These are phyloP conservation scores for Nomada goodeniana DNA, from an alignment of 2,888 invertebrate genomes.

Conservation along the genomic window DNA sequence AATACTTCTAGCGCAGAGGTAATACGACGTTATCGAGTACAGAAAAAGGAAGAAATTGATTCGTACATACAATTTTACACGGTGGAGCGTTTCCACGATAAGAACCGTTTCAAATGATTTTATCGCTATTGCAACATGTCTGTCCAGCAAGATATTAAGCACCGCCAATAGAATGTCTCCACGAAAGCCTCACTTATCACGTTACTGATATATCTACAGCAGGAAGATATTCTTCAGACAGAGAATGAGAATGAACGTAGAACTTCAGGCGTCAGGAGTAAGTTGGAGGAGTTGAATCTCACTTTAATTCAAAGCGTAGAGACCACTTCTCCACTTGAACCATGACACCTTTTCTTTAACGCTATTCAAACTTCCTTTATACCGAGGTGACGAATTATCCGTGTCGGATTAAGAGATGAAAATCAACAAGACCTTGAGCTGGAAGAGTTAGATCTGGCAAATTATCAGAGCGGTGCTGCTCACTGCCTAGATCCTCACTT, in stretches of 20 bases:
- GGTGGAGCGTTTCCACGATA: conserved; percentile 16
- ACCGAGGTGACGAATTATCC: neutral
- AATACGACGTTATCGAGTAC: neutral
- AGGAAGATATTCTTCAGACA: conserved; percentile 20
- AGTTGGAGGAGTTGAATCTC: conserved; percentile 93
- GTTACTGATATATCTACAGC: conserved; percentile 12
- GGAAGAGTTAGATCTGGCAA: conserved; percentile 92
- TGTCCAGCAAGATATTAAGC: conserved; percentile 37
- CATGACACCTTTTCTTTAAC: conserved; percentile 75
- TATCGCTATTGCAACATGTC: conserved; percentile 31
- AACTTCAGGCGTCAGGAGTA: conserved; percentile 84
- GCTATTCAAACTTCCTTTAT: neutral
- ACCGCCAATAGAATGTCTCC: conserved; percentile 37
- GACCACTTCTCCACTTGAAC: conserved; percentile 88
- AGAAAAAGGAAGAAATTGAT: neutral
- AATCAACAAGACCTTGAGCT: conserved; percentile 86
- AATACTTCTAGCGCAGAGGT: neutral
- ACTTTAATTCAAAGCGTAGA: conserved; percentile 87
- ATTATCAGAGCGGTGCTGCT: conserved; percentile 73
- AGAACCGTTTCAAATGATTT: conserved; percentile 24
- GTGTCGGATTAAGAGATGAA: conserved; percentile 51
- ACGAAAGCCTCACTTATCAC: conserved; percentile 42
- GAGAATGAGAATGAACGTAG: conserved; percentile 34
- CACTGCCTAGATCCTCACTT: conserved; percentile 88
- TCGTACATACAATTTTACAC: conserved; percentile 11